Percentiles rank a stretch among this genome's conserved stretches.
Conservation (phyloP, 2,797 vertebrate species). For the Tarsius wallacei region DNA sequence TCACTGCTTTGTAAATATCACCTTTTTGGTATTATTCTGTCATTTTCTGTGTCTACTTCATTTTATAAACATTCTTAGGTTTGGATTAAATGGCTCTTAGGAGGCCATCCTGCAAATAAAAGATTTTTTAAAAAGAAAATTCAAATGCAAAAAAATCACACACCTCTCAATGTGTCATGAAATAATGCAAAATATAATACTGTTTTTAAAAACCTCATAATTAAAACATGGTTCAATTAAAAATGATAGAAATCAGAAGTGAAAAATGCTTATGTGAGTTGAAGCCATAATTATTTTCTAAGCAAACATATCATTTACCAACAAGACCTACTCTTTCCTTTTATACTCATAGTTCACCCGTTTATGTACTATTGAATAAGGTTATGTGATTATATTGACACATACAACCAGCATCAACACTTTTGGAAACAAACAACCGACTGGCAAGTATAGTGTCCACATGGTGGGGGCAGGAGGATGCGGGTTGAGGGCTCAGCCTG, state of each 20-base stretch:
- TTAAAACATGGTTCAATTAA: slow-evolving; percentile 30
- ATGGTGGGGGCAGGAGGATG: background rate
- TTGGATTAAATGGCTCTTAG: slow-evolving; percentile 51
- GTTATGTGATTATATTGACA: background rate
- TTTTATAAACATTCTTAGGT: slow-evolving; percentile 46
- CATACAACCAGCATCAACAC: background rate
- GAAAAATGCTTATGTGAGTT: slow-evolving; percentile 3
- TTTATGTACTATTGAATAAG: background rate
- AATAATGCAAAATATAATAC: background rate
- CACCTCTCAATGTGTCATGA: background rate
- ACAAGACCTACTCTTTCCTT: background rate
- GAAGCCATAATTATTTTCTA: slow-evolving; percentile 33
- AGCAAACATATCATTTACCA: background rate
- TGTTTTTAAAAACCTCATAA: slow-evolving; percentile 20
- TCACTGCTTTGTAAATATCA: slow-evolving; percentile 19
- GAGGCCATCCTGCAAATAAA: slow-evolving; percentile 48
- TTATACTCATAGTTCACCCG: background rate
- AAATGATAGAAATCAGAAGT: slow-evolving; percentile 62
- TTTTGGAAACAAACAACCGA: background rate
- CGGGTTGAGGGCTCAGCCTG: background rate
- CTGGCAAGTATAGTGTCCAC: fast-evolving
- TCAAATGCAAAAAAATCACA: slow-evolving; percentile 10
- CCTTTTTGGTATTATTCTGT: background rate
- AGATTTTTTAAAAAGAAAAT: background rate
- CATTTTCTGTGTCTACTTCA: slow-evolving; percentile 16